Evolutionary conservation across 37 sponge, comb jelly and placozoan genomes (phyloP).

Genomic region (Haliclona indistincta): DNA sequence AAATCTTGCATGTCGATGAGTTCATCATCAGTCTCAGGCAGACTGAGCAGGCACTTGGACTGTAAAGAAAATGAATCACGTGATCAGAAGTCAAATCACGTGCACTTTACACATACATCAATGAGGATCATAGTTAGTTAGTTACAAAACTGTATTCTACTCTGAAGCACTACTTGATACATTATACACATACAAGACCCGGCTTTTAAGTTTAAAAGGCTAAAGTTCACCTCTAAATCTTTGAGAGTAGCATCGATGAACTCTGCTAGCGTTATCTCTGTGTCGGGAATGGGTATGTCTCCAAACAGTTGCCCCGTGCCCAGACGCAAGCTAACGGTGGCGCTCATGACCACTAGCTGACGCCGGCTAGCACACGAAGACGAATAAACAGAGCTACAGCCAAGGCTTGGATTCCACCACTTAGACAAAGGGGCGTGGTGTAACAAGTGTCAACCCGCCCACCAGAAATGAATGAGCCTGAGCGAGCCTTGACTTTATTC

Average conservation of each 20-base stretch:
- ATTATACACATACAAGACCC: background rate
- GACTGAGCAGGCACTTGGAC: slow-evolving; percentile 27
- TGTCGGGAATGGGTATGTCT: slow-evolving; percentile 5
- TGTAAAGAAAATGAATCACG: background rate
- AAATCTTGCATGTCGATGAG: slow-evolving; percentile 47
- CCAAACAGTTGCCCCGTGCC: slow-evolving; percentile 51
- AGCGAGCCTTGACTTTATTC: no score
- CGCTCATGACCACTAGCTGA: no score
- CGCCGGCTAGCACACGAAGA: no score
- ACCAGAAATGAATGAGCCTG: no score
- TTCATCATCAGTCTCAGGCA: slow-evolving; percentile 56
- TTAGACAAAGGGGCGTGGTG: no score
- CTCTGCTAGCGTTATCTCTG: slow-evolving; percentile 12
- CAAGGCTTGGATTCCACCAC: no score
- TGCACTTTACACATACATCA: no score
- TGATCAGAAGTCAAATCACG: background rate
- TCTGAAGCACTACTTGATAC: background rate
- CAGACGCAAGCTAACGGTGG: slow-evolving; percentile 20
- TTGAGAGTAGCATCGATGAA: slow-evolving; percentile 52
- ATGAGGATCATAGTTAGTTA: no score
- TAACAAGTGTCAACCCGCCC: no score
- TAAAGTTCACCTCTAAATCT: slow-evolving; percentile 35
- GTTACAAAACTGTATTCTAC: no score
- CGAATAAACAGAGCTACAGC: no score
- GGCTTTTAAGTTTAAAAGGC: background rate